Evolutionary conservation across 2,113 vertebrate genomes (phyloP), one percentile per base, ranked within the genome.

Genomic region (Daubentonia madagascariensis): DNA sequence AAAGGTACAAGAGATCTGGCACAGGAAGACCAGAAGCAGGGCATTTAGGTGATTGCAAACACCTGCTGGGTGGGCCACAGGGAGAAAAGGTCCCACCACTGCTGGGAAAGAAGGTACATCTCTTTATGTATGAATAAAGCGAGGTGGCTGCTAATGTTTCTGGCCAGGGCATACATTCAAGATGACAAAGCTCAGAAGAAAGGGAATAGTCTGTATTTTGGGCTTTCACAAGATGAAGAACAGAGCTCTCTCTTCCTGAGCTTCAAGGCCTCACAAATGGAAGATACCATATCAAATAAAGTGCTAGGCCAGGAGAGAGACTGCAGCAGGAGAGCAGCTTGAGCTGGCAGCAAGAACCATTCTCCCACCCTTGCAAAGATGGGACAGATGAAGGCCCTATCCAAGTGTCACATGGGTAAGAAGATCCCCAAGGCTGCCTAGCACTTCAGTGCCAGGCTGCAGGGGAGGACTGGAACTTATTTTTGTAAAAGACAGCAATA

Each of bases 191-290:
- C 73, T 76, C 59, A 61, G 83, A 86, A 94, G 80, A 89, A 88
- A 81, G 70, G 76, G 67, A 87, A 86, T 14, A 73, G 65, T 28
- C 54, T 92, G 50, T 32, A 70, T 28, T 17, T 30, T 35, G 59
- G 50, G 65, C 89, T 97, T 92, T 97, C 50, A 94, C 61, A 75
- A 96, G 78, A 80, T 89, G 70, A 76, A 96, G 76, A 90, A 68
- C 57, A 89, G 80, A 78, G 50, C 72, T 78, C 78, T 94, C 61
- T 85, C 54, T 81, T n/a, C 52, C 54, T 48, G 70, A 91, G 85
- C 14, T 59, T 75, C 89, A 43, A 72, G 32, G 68, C n/a, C 57
- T 72, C 52, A 79, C 20, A 37, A 70, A 94, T 65, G 54, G 37
- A 85, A 78, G 3, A 91, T 13, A 81, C 3, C 8, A 89, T 5